Evolutionary conservation across 2,888 invertebrate species (phyloP).

Genomic region (Adelognathus sp.): DNA sequence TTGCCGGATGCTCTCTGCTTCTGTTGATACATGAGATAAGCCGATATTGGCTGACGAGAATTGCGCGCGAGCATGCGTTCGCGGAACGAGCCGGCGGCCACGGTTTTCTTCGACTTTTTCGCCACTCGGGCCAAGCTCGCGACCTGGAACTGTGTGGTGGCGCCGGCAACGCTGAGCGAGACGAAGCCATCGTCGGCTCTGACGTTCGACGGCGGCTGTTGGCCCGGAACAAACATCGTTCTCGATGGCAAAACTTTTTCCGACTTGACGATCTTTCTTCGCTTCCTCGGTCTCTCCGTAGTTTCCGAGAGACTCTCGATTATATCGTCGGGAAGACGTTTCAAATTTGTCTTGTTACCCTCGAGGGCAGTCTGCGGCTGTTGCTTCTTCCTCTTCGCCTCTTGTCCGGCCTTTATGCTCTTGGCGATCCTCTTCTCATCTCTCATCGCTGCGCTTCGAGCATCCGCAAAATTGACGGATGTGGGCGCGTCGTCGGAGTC

Average conservation of each 20-base stretch:
- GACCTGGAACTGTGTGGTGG: slow-evolving; percentile 73
- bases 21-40: slow-evolving; percentile 69
- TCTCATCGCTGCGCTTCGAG: slow-evolving; percentile 26
- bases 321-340: slow-evolving; percentile 69
- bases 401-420: slow-evolving; percentile 12
- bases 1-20: slow-evolving; percentile 67
- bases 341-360: slow-evolving; percentile 55
- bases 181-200: slow-evolving; percentile 55
- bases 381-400: slow-evolving; percentile 10
- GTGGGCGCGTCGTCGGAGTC: slow-evolving; percentile 45
- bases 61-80: slow-evolving; percentile 73
- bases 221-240: slow-evolving; percentile 52
- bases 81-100: slow-evolving; percentile 62
- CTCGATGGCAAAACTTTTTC: slow-evolving; percentile 60
- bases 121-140: slow-evolving; percentile 65
- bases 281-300: slow-evolving; percentile 55
- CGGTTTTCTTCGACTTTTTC: slow-evolving; percentile 63
- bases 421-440: slow-evolving; percentile 35
- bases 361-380: background rate
- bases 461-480: slow-evolving; percentile 45
- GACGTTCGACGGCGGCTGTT: slow-evolving; percentile 20
- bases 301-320: slow-evolving; percentile 68
- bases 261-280: slow-evolving; percentile 52
- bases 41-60: slow-evolving; percentile 66
- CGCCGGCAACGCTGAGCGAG: slow-evolving; percentile 66